phyloP scores from a whole-genome alignment of 2,113 vertebrate species.

The Notothenia rossii region DNA sequence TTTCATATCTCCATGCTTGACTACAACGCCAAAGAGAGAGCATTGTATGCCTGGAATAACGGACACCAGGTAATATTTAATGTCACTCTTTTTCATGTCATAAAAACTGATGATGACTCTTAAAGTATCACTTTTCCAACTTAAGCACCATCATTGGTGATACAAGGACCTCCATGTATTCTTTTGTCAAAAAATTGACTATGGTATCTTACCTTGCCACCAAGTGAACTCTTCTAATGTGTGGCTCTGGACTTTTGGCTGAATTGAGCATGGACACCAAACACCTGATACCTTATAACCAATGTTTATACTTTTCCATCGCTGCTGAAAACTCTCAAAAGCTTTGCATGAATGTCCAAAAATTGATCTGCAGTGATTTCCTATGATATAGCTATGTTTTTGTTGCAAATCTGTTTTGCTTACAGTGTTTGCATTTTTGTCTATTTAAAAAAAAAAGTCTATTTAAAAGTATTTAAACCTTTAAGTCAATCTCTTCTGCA shows the following conservation, averaged over 20 bases:
- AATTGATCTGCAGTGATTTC: constrained; percentile 67
- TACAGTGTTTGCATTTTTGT: constrained; percentile 71
- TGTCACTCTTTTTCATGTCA: constrained; percentile 97
- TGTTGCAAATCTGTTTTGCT: constrained; percentile 62
- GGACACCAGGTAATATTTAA: constrained; percentile 99
- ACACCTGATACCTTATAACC: constrained; percentile 42
- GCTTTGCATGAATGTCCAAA: constrained; percentile 80
- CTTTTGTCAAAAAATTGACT: constrained; percentile 43
- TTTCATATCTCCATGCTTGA: constrained; percentile 99
- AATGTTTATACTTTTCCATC: constrained; percentile 48
- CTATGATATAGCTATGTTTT: constrained; percentile 55
- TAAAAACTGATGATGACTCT: constrained; percentile 96
- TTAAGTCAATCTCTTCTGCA: constrained; percentile 41
- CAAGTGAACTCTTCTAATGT: constrained; percentile 63
- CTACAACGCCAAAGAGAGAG: constrained; percentile 96
- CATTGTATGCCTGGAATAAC: constrained; percentile 98
- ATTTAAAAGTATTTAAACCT: constrained; percentile 72
- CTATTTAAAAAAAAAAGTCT: constrained; percentile 61
- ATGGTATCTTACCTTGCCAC: constrained; percentile 45
- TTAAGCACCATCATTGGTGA: constrained; percentile 65
- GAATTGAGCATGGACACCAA: constrained; percentile 56
- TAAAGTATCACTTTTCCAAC: constrained; percentile 72
- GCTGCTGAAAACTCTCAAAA: constrained; percentile 59
- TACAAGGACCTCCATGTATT: constrained; percentile 45
- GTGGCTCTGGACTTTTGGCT: constrained; percentile 49